Percentiles rank a stretch among this genome's conserved stretches.
Evolutionary conservation across 2,888 invertebrate genomes (phyloP).

Genomic region (Coelopa pilipes): DNA sequence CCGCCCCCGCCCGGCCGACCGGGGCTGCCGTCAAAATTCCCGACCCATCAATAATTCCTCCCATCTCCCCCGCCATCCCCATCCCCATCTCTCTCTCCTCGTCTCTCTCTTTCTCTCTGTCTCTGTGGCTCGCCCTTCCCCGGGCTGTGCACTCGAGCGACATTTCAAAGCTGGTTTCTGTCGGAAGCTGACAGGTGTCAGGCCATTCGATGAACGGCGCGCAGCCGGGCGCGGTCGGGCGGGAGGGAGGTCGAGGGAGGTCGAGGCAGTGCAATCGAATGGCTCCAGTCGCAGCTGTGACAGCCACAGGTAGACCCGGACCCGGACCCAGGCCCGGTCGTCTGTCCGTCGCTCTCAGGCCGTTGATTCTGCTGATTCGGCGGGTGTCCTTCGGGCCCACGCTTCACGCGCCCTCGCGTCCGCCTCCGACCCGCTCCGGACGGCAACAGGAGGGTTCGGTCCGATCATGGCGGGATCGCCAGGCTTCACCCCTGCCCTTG

Average conservation of each 20-base stretch:
- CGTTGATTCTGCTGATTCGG: too few species aligned
- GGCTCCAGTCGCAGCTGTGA: not conserved
- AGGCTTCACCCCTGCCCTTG: too few species aligned
- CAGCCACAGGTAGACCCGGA: conserved; percentile 19
- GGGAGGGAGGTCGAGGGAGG: not conserved
- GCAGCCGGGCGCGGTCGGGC: not conserved
- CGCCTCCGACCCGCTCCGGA: too few species aligned
- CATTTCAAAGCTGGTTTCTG: conserved; percentile 38
- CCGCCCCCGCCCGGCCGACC: not conserved
- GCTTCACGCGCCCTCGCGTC: too few species aligned
- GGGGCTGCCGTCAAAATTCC: conserved; percentile 17
- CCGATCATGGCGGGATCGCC: too few species aligned
- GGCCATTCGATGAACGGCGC: conserved; percentile 28
- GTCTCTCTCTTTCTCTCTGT: not conserved
- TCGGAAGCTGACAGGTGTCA: conserved; percentile 39
- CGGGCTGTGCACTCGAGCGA: conserved; percentile 34
- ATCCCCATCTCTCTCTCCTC: not conserved
- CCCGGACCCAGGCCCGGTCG: too few species aligned
- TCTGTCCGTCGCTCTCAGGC: too few species aligned
- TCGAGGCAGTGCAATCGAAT: conserved; percentile 19
- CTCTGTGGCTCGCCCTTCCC: not conserved
- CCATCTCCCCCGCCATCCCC: not conserved
- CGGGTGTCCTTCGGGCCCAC: too few species aligned
- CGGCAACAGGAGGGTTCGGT: too few species aligned
- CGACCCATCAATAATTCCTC: conserved; percentile 24